Base-by-base conservation (phyloP, 2,113 vertebrate genomes). In the Camelus bactrianus region DNA sequence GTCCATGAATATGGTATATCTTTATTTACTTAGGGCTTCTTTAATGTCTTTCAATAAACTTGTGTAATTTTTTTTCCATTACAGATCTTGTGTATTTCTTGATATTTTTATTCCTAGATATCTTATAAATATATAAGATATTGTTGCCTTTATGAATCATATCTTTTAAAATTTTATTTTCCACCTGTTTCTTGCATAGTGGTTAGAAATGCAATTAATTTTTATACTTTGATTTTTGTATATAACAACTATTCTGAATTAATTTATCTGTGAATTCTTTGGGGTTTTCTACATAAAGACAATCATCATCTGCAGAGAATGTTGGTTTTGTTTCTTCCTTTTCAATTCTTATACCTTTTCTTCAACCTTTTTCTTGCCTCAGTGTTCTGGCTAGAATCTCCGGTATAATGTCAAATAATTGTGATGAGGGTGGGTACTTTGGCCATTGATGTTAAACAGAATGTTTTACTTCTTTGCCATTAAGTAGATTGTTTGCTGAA, bases 181-280 rank as follows among this genome's bases (percentile, higher is more conserved):
- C 75, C 93, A 16, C 62, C 72, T 94, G 38, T 52, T 91, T 79
- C 54, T 87, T 76, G 38, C 67, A 38, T 90, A 35, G 8, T 90
- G 22, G 90, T 96, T 65, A 80, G 72, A 96, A 65, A 91, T 92
- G 38, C n/a, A 79, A 54, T 75, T 86, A n/a, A 35, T 88, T 85
- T 94, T 46, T 83, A 46, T 79, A 65, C 17, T 73, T 89, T 79
- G 22, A 20, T 73, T 86, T 96, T 72, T 62, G 2, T 76, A 14
- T 62, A 16, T 38, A 82, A 15, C 16, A 54, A 65, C 70, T 82
- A 42, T 73, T 38, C 90, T 87, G 1, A 32, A 42, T 60, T 60
- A 30, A 35, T 89, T 92, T 80, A 42, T 83, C 69, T 92, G 14
- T 46, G 73, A 88, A 60, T 81, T 94, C 35, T 56, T 60, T 84